These are phyloP conservation scores for Linnaemya vulpina DNA, from an alignment of 2,888 invertebrate genomes.

Conservation along the genomic window DNA sequence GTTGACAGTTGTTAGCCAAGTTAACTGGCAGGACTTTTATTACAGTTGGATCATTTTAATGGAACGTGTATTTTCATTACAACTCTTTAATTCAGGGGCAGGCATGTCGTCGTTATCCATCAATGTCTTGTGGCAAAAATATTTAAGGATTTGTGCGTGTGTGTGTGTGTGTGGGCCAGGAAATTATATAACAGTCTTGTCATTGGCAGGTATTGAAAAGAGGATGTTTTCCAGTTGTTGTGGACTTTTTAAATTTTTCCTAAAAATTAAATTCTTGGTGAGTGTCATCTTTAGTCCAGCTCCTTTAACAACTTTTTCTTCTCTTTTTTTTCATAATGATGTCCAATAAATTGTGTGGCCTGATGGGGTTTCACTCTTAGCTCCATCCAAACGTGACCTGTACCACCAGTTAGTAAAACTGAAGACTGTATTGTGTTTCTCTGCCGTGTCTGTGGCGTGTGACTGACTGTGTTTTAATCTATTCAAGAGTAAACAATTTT, in stretches of 20 bases:
- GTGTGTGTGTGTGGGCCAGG: conserved; percentile 24
- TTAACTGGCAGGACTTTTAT: neutral
- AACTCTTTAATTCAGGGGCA: neutral
- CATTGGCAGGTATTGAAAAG: neutral
- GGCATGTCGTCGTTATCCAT: conserved; percentile 41
- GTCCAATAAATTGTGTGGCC: conserved; percentile 50
- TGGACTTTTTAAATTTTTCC: conserved; percentile 16
- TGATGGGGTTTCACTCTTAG: conserved; percentile 30
- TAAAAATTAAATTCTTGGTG: neutral
- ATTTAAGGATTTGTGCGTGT: conserved; percentile 18
- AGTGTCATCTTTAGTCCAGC: neutral
- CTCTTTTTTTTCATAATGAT: conserved; percentile 23
- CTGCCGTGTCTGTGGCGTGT: neutral
- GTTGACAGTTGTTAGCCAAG: neutral
- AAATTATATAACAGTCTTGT: conserved; percentile 53
- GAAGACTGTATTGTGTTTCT: neutral
- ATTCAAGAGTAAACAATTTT: conserved; percentile 66
- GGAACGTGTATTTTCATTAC: conserved; percentile 48
- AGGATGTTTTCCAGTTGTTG: neutral
- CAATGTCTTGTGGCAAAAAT: conserved; percentile 48
- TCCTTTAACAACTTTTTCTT: too few species aligned
- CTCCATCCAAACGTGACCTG: conserved; percentile 63
- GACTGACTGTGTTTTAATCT: conserved; percentile 19
- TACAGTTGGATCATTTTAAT: conserved; percentile 37
- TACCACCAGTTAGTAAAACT: conserved; percentile 8